phyloP scores from a whole-genome alignment of 2,888 invertebrate species.

The Drosophila recens region DNA sequence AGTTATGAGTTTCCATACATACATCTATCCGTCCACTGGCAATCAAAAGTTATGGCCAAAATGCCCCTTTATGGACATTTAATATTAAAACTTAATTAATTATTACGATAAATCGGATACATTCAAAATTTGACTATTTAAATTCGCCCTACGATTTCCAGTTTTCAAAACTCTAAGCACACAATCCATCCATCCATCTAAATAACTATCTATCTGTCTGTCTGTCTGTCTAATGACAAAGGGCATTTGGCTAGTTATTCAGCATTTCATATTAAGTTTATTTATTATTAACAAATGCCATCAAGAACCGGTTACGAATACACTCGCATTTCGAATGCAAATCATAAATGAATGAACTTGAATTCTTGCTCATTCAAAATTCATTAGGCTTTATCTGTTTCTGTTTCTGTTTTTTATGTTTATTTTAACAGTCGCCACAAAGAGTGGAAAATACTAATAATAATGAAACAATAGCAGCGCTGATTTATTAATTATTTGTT shows the following conservation, averaged over 20 bases:
- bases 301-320: slow-evolving; percentile 49
- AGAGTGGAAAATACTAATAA: slow-evolving; percentile 26
- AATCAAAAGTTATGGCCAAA: slow-evolving; percentile 75
- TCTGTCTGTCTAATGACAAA: slow-evolving; percentile 13
- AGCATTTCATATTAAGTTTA: slow-evolving; percentile 35
- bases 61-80: slow-evolving; percentile 76
- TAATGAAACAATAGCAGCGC: slow-evolving; percentile 58
- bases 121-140: slow-evolving; percentile 63
- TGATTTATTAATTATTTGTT: slow-evolving; percentile 74
- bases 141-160: slow-evolving; percentile 39
- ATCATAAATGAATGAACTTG: slow-evolving; percentile 71
- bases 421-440: slow-evolving; percentile 47
- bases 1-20: slow-evolving; percentile 61
- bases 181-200: slow-evolving; percentile 15
- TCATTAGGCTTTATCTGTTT: slow-evolving; percentile 75
- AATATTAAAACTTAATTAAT: slow-evolving; percentile 80
- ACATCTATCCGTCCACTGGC: slow-evolving; percentile 36
- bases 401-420: background rate
- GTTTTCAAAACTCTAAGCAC: slow-evolving; percentile 5
- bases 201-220: slow-evolving; percentile 5
- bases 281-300: slow-evolving; percentile 36
- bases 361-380: slow-evolving; percentile 73
- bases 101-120: slow-evolving; percentile 62
- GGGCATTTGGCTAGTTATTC: slow-evolving; percentile 37
- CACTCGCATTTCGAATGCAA: slow-evolving; percentile 31